A percentile compares a stretch with the other conserved stretches of the same genome.
phyloP scores from a whole-genome alignment of 2,797 vertebrate genomes.

The Zalophus californianus region DNA sequence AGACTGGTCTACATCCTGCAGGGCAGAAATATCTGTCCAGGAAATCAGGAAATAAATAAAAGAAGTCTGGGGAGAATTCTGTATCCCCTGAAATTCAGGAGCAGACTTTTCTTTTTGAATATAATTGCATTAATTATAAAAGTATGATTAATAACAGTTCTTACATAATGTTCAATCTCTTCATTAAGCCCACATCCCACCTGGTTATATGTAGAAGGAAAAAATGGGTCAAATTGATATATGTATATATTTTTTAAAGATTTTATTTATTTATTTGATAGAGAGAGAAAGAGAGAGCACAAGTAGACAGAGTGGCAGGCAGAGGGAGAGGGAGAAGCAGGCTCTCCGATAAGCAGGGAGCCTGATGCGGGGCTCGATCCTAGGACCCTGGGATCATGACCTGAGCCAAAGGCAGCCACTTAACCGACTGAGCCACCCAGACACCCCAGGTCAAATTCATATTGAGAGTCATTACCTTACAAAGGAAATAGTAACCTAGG shows the following conservation, averaged over 20 bases:
- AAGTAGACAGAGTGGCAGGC: no score
- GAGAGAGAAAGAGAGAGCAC: no score
- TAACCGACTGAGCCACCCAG: no score
- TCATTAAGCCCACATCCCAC: not conserved
- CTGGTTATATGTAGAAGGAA: not conserved
- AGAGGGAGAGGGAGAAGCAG: no score
- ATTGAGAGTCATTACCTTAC: not conserved
- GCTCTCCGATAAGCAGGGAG: no score
- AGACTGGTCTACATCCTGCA: not conserved
- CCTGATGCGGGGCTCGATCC: no score
- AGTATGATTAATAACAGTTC: not conserved
- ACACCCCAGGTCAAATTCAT: not conserved
- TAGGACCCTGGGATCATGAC: no score
- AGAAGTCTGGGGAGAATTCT: not conserved
- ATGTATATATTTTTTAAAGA: no score
- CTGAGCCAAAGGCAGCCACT: no score
- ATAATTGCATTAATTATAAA: constrained; percentile 11
- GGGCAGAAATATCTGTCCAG: not conserved
- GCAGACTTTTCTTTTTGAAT: not conserved
- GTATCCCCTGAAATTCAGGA: not conserved
- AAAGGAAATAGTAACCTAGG: constrained; percentile 30
- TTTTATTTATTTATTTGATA: no score
- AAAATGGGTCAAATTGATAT: constrained; percentile 11
- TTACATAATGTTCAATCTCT: not conserved
- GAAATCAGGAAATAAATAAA: not conserved